Percentiles rank a stretch among this genome's conserved stretches.
phyloP scores from a whole-genome alignment of 2,797 vertebrate species.

The Coluber constrictor region DNA sequence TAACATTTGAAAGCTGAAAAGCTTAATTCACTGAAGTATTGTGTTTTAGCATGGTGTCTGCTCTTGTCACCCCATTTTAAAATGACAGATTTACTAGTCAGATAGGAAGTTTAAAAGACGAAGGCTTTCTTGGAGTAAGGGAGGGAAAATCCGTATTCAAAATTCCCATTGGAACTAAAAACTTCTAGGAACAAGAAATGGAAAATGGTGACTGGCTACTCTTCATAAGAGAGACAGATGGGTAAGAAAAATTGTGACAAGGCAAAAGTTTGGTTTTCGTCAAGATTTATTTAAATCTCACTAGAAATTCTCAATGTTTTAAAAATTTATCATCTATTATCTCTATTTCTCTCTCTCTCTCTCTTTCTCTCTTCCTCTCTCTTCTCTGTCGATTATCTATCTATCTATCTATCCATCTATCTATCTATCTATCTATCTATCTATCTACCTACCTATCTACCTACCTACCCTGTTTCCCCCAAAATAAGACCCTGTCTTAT shows the following conservation, averaged over 20 bases:
- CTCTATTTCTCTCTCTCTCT: rapidly evolving
- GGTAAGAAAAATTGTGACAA: neutral
- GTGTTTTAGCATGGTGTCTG: too few relatives aligned
- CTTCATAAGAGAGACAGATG: neutral
- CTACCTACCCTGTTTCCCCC: too few relatives aligned
- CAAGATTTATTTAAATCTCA: neutral
- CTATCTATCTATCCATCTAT: too few relatives aligned
- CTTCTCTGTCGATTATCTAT: rapidly evolving
- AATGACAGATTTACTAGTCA: neutral
- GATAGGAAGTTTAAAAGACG: neutral
- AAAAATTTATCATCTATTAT: neutral
- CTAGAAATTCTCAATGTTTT: neutral
- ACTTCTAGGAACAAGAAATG: neutral
- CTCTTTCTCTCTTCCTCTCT: too few relatives aligned
- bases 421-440: too few relatives aligned
- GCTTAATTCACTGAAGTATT: too few relatives aligned
- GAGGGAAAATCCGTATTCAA: neutral
- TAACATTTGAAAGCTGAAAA: too few relatives aligned
- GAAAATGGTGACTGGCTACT: neutral
- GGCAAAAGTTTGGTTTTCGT: too few relatives aligned
- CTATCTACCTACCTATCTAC: too few relatives aligned
- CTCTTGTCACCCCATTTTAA: neutral
- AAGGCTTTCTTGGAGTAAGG: neutral
- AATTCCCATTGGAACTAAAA: neutral
- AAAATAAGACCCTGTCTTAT: too few relatives aligned